Conservation (phyloP, 2,888 invertebrate species). For the Drosophila paracracens region DNA sequence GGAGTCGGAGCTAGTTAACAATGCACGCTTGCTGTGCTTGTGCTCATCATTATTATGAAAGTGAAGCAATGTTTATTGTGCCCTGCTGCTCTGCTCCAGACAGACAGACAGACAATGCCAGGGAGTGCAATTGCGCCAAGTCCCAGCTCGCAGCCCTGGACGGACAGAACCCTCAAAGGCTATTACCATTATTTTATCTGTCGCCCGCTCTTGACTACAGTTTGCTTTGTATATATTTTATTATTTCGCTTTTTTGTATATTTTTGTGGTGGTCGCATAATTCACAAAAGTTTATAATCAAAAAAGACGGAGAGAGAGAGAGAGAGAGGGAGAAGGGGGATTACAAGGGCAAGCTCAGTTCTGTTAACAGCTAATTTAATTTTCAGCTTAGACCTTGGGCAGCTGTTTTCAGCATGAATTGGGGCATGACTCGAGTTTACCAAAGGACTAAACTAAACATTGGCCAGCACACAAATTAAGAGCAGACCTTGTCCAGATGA, state of each 20-base stretch:
- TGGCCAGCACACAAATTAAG: constrained; percentile 62
- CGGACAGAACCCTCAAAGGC: constrained; percentile 5
- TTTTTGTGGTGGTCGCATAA: constrained; percentile 43
- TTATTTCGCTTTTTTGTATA: constrained; percentile 14
- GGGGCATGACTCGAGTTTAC: constrained; percentile 24
- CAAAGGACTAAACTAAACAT: constrained; percentile 43
- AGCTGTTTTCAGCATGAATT: constrained; percentile 23
- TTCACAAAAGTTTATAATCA: constrained; percentile 64
- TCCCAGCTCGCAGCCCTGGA: constrained; percentile 9
- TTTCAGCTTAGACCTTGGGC: constrained; percentile 35
- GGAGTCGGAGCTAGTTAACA: background rate
- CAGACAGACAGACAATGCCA: constrained; percentile 49
- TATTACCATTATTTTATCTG: constrained; percentile 57
- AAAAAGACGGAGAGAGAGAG: constrained; percentile 1
- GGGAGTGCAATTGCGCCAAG: constrained; percentile 64
- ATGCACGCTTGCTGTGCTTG: background rate
- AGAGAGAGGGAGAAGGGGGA: background rate
- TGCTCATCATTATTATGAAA: constrained; percentile 21
- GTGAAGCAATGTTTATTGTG: constrained; percentile 51
- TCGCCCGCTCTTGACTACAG: constrained; percentile 40
- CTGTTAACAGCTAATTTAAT: constrained; percentile 64
- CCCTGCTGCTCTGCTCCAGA: constrained; percentile 13
- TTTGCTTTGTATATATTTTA: constrained; percentile 11
- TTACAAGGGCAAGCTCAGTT: constrained; percentile 3
- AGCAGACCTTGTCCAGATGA: constrained; percentile 15